These are phyloP conservation scores for Engystomops pustulosus DNA, from an alignment of 2,113 vertebrate genomes.

Conservation along the genomic window DNA sequence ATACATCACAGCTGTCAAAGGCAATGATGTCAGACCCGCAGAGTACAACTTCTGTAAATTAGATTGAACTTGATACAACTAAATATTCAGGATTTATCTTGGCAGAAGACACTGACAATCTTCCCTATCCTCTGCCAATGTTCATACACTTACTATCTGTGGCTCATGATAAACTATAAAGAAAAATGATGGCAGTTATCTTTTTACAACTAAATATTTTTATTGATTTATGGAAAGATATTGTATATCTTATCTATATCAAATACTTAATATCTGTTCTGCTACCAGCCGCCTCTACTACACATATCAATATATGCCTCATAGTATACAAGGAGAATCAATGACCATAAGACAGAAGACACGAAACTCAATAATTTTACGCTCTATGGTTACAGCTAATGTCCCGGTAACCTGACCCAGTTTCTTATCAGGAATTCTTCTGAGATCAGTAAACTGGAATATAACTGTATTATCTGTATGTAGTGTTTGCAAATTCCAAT, in stretches of 20 bases:
- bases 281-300: background rate
- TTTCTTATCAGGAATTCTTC: background rate
- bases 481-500: slow-evolving; percentile 4
- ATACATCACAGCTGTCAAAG: background rate
- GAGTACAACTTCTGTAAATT: background rate
- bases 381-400: background rate
- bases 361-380: background rate
- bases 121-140: too few species aligned
- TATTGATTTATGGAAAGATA: background rate
- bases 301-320: background rate
- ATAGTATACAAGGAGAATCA: background rate
- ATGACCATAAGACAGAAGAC: background rate
- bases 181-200: background rate
- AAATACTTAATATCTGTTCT: too few species aligned
- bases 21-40: background rate
- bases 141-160: background rate
- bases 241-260: background rate
- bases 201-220: too few species aligned
- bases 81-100: background rate
- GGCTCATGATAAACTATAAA: too few species aligned
- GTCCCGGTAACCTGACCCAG: slow-evolving; percentile 22
- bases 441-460: background rate
- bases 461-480: background rate
- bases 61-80: too few species aligned
- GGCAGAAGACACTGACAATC: too few species aligned